Base-by-base conservation (phyloP, 2,888 invertebrate genomes). In the Zeuzera pyrina region DNA sequence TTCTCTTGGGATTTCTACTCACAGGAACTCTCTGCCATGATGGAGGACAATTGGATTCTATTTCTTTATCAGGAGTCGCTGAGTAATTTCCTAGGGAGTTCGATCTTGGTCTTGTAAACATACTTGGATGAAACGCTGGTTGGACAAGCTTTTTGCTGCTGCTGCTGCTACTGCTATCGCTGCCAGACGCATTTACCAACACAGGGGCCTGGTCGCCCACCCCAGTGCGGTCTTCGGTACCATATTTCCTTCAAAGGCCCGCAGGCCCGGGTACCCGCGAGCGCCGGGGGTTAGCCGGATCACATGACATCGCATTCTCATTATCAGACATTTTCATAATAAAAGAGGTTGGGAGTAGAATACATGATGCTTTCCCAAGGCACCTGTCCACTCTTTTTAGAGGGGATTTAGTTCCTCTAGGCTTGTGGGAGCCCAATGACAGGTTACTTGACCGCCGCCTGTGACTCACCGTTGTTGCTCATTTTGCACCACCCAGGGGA, bases 401-500 rank as follows among this genome's bases (percentile, higher is more conserved):
- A n/a, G n/a, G n/a, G n/a, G n/a, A n/a, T n/a, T n/a, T n/a, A n/a
- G n/a, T n/a, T n/a, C n/a, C n/a, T n/a, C n/a, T n/a, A n/a, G n/a
- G n/a, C n/a, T n/a, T n/a, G n/a, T n/a, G n/a, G n/a, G n/a, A n/a
- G n/a, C n/a, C n/a, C n/a, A n/a, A n/a, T n/a, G n/a, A n/a, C n/a
- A n/a, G n/a, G n/a, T n/a, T n/a, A n/a, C n/a, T n/a, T n/a, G n/a
- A n/a, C n/a, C n/a, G n/a, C n/a, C n/a, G n/a, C n/a, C n/a, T n/a
- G n/a, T n/a, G n/a, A n/a, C n/a, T n/a, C n/a, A n/a, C n/a, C n/a
- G n/a, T n/a, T n/a, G n/a, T n/a, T n/a, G n/a, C n/a, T 34, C 26
- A 4, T 30, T 34, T 34, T 8, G 34, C 34, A 34, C 34, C 34
- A 34, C 34, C 34, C 30, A 26, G 34, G 30, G 34, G 28, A 22